Base-by-base conservation (phyloP, 37 sponge, comb jelly and placozoan species). In the Amphimedon queenslandica region DNA sequence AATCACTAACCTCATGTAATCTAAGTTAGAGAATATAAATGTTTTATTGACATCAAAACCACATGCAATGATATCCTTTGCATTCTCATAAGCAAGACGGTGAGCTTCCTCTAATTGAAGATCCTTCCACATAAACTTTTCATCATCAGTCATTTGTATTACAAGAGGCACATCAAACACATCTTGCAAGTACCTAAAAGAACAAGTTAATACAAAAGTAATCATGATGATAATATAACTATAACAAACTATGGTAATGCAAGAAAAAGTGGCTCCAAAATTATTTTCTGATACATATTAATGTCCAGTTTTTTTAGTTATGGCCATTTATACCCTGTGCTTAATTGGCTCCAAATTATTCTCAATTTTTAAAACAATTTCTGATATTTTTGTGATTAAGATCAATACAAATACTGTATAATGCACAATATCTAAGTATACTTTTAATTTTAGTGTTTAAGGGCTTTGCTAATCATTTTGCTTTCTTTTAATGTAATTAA, bases 51-150 rank as follows among this genome's bases (percentile, higher is more conserved):
- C 72, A 56, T 95, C 94, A 80, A 99, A 99, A 0, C 99, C 99
- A 73, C 91, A 90, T 18, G 99, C 93, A 66, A 99, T 92, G 65
- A 99, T 99, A 74, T 99, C 99, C 75, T 99, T 99, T 55, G 95
- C 95, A 80, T 99, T 99, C 64, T 93, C 89, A 43, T 66, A 41
- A 25, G 99, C 94, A 47, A 99, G 72, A 1, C 85, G 74, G 77
- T 99, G 77, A 5, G 94, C 88, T 68, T 99, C 93, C 47, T 99
- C 99, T 23, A 90, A 58, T 37, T 24, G 27, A 32, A 94, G 75
- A 58, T 95, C 96, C 51, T 87, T 95, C 99, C 99, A 99, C 67
- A 99, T 79, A 55, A 95, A 95, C 87, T 99, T 99, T 67, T 99
- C 99, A 71, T 99, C 99, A 56, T 99, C 99, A 34, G 99, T 99